A percentile compares a stretch with the other conserved stretches of the same genome.
Conservation (phyloP, 2,113 vertebrate species). For the Proteles cristata region DNA sequence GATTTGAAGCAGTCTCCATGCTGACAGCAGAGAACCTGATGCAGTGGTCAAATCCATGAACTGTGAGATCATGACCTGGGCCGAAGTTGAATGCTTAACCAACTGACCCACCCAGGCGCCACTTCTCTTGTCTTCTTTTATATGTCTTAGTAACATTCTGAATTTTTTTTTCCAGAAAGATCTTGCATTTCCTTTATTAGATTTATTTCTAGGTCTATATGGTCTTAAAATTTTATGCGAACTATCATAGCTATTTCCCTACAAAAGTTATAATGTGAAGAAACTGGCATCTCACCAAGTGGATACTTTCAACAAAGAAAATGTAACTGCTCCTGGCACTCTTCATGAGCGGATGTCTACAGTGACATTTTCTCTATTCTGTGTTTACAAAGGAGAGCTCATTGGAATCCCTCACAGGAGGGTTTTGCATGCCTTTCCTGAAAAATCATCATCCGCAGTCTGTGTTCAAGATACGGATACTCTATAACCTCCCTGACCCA, state of each 20-base stretch:
- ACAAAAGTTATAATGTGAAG: constrained; percentile 41
- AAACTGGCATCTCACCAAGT: constrained; percentile 44
- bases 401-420: not conserved
- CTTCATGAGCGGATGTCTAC: not conserved
- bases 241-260: not conserved
- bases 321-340: not conserved
- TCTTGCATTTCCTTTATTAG: not conserved
- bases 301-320: constrained; percentile 33
- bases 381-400: not conserved
- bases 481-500: not conserved
- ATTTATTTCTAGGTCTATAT: constrained; percentile 24
- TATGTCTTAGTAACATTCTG: constrained; percentile 31
- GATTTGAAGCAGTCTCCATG: too few species aligned
- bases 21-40: too few species aligned
- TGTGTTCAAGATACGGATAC: not conserved
- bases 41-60: too few species aligned
- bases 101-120: too few species aligned
- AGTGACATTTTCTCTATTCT: not conserved
- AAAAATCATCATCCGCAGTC: not conserved
- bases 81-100: too few species aligned
- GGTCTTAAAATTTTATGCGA: constrained; percentile 45
- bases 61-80: too few species aligned
- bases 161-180: not conserved
- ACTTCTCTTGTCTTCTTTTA: not conserved
- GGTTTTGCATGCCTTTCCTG: not conserved